Evolutionary conservation across 2,888 invertebrate species (phyloP).

Genomic region (Rhyacophila evoluta): DNA sequence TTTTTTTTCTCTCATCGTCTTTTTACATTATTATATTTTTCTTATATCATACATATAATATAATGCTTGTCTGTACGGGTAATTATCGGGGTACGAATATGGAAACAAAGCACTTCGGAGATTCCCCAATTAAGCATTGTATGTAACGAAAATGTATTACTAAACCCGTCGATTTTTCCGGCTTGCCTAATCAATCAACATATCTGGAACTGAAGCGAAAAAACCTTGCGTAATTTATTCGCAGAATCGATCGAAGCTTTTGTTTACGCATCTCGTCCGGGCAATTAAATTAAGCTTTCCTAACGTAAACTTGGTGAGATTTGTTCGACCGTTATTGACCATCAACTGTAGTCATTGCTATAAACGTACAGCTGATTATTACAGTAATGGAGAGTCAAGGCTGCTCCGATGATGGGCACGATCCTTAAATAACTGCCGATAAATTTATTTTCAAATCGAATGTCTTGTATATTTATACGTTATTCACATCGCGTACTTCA

Average conservation of each 20-base stretch:
- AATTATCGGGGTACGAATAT: too few species aligned
- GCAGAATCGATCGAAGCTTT: not conserved
- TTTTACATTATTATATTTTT: too few species aligned
- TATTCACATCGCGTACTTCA: too few species aligned
- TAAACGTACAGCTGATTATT: not conserved
- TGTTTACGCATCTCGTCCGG: not conserved
- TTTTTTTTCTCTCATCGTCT: too few species aligned
- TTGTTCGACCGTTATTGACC: not conserved
- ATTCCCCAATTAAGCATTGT: too few species aligned
- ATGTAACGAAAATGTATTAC: too few species aligned
- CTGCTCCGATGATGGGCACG: not conserved
- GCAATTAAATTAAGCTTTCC: not conserved
- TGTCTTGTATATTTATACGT: too few species aligned
- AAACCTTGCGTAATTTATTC: not conserved
- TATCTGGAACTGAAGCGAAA: not conserved
- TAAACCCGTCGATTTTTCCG: not conserved
- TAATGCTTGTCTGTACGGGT: too few species aligned
- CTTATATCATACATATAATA: too few species aligned
- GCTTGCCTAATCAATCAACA: not conserved
- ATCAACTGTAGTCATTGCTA: not conserved
- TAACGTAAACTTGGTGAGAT: slow-evolving; percentile 1
- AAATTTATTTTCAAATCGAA: not conserved
- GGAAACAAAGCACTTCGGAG: too few species aligned
- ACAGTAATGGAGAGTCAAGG: not conserved
- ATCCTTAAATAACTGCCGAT: not conserved